These are phyloP conservation scores for Poliocrania exsul DNA, from an alignment of 2,797 vertebrate genomes.

Conservation along the genomic window DNA sequence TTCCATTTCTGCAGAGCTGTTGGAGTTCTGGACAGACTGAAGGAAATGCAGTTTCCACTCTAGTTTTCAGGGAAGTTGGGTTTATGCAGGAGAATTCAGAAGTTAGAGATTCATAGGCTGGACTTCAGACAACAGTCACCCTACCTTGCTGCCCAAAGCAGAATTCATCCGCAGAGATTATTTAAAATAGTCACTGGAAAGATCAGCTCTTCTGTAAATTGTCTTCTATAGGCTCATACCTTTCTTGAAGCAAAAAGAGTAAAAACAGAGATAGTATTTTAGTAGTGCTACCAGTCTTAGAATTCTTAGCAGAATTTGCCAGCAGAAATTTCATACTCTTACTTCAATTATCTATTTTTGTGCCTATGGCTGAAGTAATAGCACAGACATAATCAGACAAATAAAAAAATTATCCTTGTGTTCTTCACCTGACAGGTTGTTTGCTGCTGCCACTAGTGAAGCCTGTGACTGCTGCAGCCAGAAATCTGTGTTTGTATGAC, in stretches of 20 bases:
- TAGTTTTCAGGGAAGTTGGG: background rate
- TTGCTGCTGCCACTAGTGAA: background rate
- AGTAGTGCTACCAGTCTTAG: background rate
- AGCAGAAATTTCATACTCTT: background rate
- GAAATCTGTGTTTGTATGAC: background rate
- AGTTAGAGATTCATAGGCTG: background rate
- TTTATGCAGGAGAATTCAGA: background rate
- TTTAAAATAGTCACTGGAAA: background rate
- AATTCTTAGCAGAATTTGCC: background rate
- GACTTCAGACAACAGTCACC: background rate
- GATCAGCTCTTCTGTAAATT: background rate
- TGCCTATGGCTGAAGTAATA: background rate
- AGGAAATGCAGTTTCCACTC: background rate
- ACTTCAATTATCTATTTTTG: background rate
- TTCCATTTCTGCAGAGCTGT: background rate
- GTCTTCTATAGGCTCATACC: background rate
- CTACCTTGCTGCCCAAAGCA: background rate
- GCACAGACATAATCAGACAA: background rate
- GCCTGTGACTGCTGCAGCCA: background rate
- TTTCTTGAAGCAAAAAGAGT: background rate
- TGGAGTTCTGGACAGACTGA: background rate
- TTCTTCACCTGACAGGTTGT: background rate
- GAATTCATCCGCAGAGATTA: background rate
- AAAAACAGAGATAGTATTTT: background rate
- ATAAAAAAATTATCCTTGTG: background rate